Evolutionary conservation across 2,113 vertebrate genomes (phyloP), one percentile per base, ranked within the genome.

Genomic region (Calyptomena viridis): DNA sequence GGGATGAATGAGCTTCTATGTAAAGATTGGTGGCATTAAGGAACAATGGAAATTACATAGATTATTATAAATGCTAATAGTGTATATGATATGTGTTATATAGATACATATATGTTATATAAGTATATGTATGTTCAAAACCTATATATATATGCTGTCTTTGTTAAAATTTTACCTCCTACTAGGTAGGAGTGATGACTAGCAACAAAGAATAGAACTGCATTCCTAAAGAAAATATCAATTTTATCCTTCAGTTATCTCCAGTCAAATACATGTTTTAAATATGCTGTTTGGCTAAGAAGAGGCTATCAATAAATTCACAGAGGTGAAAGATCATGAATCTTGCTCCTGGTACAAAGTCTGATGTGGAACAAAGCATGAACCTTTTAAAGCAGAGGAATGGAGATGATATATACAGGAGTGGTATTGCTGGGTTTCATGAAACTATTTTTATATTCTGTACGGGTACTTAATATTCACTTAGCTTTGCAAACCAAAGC

Each of bases 401-500:
- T 55, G 14, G 27, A 75, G 89, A 71, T 56, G 27, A 55, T 81
- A 60, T 56, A 31, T 63, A 49, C 66, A 82, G 62, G 30, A 91
- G 31, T 72, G 14, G 8, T 53, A 35, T 52, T n/a, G 10, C 42
- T 44, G 50, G 53, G 18, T 74, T 94, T 78, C 60, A 30, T 64
- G 12, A 21, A 72, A 58, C 46, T 87, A 4, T 86, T 94, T 89
- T 89, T 75, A 37, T 82, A 52, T 84, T 84, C 52, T 68, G 13
- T 44, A 7, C 1, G 0, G 60, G 33, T 67, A 21, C 39, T 66
- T 68, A 77, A 63, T 86, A 94, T 68, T 93, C 89, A 79, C 46
- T 86, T 85, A 73, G 64, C 62, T 92, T 92, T 87, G 77, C 73
- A 90, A 89, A 72, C 52, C 25, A 72, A 89, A 94, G 52, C 40